A percentile compares a stretch with the other conserved stretches of the same genome.
These are phyloP conservation scores for Melopsittacus undulatus DNA, from an alignment of 2,797 vertebrate genomes.

Conservation along the genomic window DNA sequence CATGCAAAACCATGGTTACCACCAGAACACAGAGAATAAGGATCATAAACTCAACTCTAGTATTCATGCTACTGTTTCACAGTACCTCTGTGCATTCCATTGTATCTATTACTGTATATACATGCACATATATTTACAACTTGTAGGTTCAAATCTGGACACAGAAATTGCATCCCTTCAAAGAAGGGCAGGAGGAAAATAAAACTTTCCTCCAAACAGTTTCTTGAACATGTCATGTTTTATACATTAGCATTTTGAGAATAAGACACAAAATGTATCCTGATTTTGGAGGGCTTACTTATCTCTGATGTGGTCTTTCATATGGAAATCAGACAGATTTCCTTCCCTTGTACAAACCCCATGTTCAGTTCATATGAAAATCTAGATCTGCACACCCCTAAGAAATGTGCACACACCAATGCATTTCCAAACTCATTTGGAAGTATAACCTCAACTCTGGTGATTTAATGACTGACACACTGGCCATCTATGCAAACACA, in stretches of 20 bases:
- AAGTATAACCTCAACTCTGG: neutral
- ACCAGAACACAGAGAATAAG: neutral
- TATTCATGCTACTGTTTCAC: neutral
- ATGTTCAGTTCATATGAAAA: neutral
- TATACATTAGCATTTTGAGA: neutral
- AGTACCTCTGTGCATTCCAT: neutral
- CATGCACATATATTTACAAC: neutral
- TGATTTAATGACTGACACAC: neutral
- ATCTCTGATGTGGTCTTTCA: neutral
- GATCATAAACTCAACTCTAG: neutral
- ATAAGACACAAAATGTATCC: neutral
- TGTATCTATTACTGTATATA: neutral
- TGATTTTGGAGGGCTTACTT: constrained; percentile 8
- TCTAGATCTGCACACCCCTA: neutral
- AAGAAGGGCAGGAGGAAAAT: neutral
- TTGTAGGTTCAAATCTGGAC: neutral
- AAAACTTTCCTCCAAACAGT: neutral
- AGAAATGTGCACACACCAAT: neutral
- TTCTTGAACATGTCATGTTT: neutral
- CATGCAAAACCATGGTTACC: neutral
- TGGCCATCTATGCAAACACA: neutral
- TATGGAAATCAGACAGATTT: neutral
- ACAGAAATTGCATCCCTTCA: neutral
- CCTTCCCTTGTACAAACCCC: neutral
- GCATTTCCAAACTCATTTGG: neutral